phyloP scores from a whole-genome alignment of 2,113 vertebrate genomes.

The Notothenia rossii region DNA sequence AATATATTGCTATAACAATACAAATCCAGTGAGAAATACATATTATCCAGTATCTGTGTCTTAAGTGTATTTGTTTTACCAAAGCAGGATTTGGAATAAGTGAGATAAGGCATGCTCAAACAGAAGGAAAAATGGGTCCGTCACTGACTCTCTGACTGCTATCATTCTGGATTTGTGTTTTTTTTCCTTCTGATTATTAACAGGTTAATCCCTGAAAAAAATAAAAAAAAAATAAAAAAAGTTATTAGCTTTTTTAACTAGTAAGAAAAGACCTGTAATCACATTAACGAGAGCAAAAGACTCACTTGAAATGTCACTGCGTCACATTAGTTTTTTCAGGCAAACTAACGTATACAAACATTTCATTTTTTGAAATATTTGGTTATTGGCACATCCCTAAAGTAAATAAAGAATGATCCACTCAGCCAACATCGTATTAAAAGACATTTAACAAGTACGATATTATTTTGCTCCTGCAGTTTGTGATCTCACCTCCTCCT shows the following conservation, averaged over 20 bases:
- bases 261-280: background rate
- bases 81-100: too few relatives aligned
- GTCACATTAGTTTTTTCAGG: constrained; percentile 17
- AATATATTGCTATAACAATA: background rate
- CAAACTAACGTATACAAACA: constrained; percentile 12
- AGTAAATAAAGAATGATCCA: background rate
- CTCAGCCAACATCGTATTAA: background rate
- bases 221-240: background rate
- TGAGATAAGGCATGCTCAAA: background rate
- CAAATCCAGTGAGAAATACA: background rate
- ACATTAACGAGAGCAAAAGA: background rate
- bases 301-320: background rate
- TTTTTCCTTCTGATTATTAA: too few relatives aligned
- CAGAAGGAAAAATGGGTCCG: background rate
- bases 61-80: too few relatives aligned
- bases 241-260: background rate
- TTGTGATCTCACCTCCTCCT: constrained; percentile 86
- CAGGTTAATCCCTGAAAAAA: background rate
- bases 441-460: background rate
- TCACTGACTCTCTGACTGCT: background rate
- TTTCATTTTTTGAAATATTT: constrained; percentile 28
- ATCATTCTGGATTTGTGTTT: background rate
- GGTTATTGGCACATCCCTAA: constrained; percentile 3
- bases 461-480: too few relatives aligned
- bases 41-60: background rate